Evolutionary conservation across 2,113 vertebrate species (phyloP).

Genomic region (Colinus virginianus): DNA sequence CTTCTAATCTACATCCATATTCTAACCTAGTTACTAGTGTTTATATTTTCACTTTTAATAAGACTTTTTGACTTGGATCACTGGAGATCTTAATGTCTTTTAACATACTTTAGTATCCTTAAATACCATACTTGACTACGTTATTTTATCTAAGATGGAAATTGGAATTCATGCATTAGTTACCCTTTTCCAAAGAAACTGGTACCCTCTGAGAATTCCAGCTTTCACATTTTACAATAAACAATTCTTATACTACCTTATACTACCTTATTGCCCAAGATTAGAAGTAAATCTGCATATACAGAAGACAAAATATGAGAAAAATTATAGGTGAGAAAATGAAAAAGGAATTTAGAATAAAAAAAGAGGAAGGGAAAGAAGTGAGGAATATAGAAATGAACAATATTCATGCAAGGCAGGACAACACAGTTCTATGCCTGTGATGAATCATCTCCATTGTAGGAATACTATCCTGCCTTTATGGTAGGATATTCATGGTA

Average conservation of each 20-base stretch:
- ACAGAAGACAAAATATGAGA: not conserved
- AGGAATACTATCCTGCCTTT: not conserved
- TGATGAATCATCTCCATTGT: rapidly evolving
- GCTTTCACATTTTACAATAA: not conserved
- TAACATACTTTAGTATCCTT: not conserved
- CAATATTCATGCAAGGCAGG: not conserved
- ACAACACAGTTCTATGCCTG: not conserved
- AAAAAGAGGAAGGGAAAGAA: not conserved
- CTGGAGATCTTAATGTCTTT: not conserved
- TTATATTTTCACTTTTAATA: not conserved
- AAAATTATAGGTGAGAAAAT: not conserved
- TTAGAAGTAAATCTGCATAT: not conserved
- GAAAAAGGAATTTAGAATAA: not conserved
- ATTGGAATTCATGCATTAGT: not conserved
- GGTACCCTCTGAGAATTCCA: not conserved
- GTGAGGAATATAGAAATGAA: not conserved
- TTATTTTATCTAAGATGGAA: not conserved
- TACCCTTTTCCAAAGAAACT: not conserved
- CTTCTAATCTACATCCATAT: not conserved
- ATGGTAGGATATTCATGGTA: not conserved
- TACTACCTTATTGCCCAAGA: not conserved
- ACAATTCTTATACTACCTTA: not conserved
- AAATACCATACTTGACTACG: not conserved
- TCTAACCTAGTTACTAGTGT: not conserved
- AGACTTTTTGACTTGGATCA: not conserved